A percentile compares a stretch with the other conserved stretches of the same genome.
Conservation (phyloP, 2,113 vertebrate species). For the Sylvicapra grimmia region DNA sequence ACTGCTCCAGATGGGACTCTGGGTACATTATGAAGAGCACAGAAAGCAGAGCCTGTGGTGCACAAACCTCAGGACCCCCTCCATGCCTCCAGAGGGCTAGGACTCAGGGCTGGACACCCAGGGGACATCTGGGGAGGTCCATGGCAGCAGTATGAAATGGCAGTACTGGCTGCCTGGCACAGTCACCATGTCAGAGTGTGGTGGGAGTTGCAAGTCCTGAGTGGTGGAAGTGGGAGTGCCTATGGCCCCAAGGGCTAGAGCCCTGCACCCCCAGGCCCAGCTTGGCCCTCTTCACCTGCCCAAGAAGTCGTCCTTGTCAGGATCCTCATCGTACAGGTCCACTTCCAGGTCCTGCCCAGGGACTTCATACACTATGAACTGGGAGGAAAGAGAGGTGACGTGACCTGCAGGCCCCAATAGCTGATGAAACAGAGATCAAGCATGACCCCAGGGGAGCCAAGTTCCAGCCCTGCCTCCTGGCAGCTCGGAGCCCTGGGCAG, state of each 20-base stretch:
- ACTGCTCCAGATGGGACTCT: background rate
- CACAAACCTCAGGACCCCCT: background rate
- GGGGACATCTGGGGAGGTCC: background rate
- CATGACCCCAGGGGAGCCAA: background rate
- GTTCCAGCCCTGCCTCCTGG: background rate
- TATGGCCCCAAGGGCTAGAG: background rate
- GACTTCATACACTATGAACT: slow-evolving; percentile 94
- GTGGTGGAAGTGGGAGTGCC: background rate
- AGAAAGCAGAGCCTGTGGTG: background rate
- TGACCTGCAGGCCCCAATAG: background rate
- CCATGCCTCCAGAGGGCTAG: background rate
- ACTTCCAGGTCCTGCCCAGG: slow-evolving; percentile 95
- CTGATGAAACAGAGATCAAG: background rate
- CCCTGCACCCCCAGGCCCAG: background rate
- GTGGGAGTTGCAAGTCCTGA: background rate
- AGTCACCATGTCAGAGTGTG: background rate
- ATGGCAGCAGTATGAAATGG: background rate
- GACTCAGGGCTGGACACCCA: background rate
- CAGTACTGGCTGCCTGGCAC: background rate
- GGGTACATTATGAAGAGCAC: background rate
- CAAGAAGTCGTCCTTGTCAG: slow-evolving; percentile 94
- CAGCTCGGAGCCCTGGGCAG: background rate
- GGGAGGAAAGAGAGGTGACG: background rate
- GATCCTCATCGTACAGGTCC: slow-evolving; percentile 93
- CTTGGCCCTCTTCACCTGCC: slow-evolving; percentile 83